Evolutionary conservation across 2,797 vertebrate genomes (phyloP).

Genomic region (Lithobates pipiens): DNA sequence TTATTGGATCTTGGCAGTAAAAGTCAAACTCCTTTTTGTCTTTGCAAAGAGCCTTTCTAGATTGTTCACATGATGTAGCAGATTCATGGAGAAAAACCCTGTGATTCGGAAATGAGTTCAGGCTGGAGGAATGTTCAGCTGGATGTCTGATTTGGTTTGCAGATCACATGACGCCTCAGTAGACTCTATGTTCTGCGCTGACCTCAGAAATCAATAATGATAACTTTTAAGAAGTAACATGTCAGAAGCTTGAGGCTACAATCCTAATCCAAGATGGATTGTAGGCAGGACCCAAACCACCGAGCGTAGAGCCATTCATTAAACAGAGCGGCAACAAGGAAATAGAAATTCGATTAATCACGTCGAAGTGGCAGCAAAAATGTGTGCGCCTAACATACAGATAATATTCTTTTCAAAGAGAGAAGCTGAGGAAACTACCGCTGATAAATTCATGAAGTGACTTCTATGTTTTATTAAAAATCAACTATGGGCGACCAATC

Average conservation of each 20-base stretch:
- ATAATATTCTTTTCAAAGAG: slow-evolving; percentile 32
- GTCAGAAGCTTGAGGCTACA: slow-evolving; percentile 76
- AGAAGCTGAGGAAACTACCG: neutral
- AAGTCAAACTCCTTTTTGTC: slow-evolving; percentile 60
- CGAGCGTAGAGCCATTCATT: slow-evolving; percentile 67
- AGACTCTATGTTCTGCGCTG: slow-evolving; percentile 65
- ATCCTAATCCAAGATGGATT: slow-evolving; percentile 75
- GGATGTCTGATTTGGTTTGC: slow-evolving; percentile 82
- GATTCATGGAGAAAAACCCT: slow-evolving; percentile 64
- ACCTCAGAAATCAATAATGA: slow-evolving; percentile 69
- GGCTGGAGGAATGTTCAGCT: slow-evolving; percentile 82
- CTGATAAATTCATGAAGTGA: too few relatives aligned
- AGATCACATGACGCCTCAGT: slow-evolving; percentile 71
- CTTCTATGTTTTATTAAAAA: too few relatives aligned
- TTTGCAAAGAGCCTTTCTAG: slow-evolving; percentile 63
- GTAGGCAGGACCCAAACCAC: slow-evolving; percentile 58
- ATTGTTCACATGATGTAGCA: slow-evolving; percentile 72
- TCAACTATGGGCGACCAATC: too few relatives aligned
- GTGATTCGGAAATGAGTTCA: slow-evolving; percentile 80
- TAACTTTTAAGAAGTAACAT: slow-evolving; percentile 65
- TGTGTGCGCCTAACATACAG: slow-evolving; percentile 63
- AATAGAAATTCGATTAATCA: slow-evolving; percentile 74
- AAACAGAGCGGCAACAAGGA: slow-evolving; percentile 68
- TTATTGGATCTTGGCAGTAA: slow-evolving; percentile 68
- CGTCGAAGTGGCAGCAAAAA: slow-evolving; percentile 67